Base-by-base conservation (phyloP, 2,888 invertebrate species). In the Tholera decimalis region DNA sequence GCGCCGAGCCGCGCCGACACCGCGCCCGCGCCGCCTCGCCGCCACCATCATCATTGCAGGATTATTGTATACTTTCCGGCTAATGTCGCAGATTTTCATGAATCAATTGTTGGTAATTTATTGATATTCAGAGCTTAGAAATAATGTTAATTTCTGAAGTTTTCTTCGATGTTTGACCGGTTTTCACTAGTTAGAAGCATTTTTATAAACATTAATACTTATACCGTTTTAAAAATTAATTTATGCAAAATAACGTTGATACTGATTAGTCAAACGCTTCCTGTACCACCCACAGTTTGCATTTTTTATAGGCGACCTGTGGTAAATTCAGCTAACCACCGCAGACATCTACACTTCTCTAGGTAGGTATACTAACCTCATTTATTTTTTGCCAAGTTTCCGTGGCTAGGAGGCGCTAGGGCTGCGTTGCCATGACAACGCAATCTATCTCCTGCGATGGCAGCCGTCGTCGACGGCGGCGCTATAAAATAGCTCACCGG, bases 11-110 rank as follows among this genome's bases (percentile, higher is more conserved):
- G 83, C 60, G 58, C 72, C 75, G 74, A 80, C 11, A 80, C 83
- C 85, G 83, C 82, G 73, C 83, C 59, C 80, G 84, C 73, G 71
- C 72, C n/a, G n/a, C 69, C 59, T 66, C 49, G 76, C 83, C 84
- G 68, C 86, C 89, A 53, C 71, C 92, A 93, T 94, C 93, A 94
- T 95, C 94, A 95, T 95, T 92, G 88, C 85, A 70, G 94, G 95
- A 93, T 95, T 94, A 95, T 90, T 91, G 90, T 92, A 92, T 92
- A 93, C 93, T 93, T 93, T 91, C 89, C 88, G 90, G 89, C 88
- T 93, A 92, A 93, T 94, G 91, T 92, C 89, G 84, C 85, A 87
- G 88, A 89, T 89, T 90, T 89, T 84, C 86, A 85, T 85, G 88
- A 90, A 91, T 91, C 92, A 92, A 92, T 93, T 89, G 88, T 84